Evolutionary conservation across 2,888 invertebrate genomes (phyloP).

Genomic region (Thereva nobilitata): DNA sequence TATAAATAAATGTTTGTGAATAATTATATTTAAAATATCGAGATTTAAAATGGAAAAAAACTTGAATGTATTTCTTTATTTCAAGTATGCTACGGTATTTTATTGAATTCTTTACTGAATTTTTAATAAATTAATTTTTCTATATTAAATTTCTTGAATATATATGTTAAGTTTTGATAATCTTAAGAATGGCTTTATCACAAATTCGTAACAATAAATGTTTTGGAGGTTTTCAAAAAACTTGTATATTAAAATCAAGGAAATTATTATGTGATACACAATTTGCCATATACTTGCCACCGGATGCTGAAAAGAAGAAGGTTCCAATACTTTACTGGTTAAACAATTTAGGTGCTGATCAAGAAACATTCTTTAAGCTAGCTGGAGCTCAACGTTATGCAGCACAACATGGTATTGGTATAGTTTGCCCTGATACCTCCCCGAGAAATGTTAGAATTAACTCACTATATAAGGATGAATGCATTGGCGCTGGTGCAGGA

Average conservation of each 20-base stretch:
- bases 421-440: slow-evolving; percentile 95
- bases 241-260: slow-evolving; percentile 47
- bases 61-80: no score
- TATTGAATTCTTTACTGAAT: no score
- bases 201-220: no score
- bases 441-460: slow-evolving; percentile 87
- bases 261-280: slow-evolving; percentile 88
- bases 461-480: slow-evolving; percentile 90
- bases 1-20: no score
- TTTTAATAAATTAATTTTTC: no score
- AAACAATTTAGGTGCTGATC: slow-evolving; percentile 91
- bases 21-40: no score
- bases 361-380: slow-evolving; percentile 94
- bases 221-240: no score
- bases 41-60: no score
- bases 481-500: slow-evolving; percentile 94
- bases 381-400: slow-evolving; percentile 93
- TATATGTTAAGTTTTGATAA: no score
- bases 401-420: slow-evolving; percentile 78
- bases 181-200: not conserved
- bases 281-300: slow-evolving; percentile 89
- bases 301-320: slow-evolving; percentile 53
- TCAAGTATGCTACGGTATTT: no score
- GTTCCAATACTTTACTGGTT: slow-evolving; percentile 88
- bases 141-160: no score